phyloP scores from a whole-genome alignment of 92 coral and sea anemone species.

The Ricordea florida region DNA sequence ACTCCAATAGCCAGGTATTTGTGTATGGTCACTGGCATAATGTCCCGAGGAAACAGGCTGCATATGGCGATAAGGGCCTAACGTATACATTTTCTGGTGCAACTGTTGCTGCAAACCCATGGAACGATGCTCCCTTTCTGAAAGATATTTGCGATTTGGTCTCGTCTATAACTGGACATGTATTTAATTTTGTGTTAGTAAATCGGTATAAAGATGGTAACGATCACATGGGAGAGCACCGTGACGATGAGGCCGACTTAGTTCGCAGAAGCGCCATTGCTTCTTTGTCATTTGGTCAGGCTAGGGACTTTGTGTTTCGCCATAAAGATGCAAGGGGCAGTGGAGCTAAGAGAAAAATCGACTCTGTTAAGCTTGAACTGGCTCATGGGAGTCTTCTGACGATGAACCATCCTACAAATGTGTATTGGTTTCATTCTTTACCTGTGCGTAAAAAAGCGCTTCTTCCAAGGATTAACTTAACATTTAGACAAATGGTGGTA shows the following conservation, averaged over 20 bases:
- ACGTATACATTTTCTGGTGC: constrained; percentile 76
- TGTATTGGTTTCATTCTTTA: constrained; percentile 82
- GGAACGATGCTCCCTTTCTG: constrained; percentile 73
- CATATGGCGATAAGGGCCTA: constrained; percentile 78
- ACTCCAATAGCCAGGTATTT: constrained; percentile 55
- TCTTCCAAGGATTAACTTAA: constrained; percentile 75
- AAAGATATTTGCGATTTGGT: constrained; percentile 49
- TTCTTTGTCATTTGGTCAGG: constrained; percentile 77
- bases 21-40: constrained; percentile 78
- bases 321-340: constrained; percentile 80
- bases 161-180: constrained; percentile 40
- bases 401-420: constrained; percentile 85
- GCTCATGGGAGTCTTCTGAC: constrained; percentile 73
- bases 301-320: constrained; percentile 82
- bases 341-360: constrained; percentile 53
- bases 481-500: constrained; percentile 75
- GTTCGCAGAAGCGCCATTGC: constrained; percentile 71
- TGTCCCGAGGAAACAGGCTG: constrained; percentile 75
- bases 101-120: constrained; percentile 71
- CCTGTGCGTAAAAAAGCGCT: constrained; percentile 70
- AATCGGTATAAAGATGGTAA: constrained; percentile 85
- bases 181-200: constrained; percentile 83
- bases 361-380: constrained; percentile 69
- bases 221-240: constrained; percentile 89
- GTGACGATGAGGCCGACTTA: constrained; percentile 79